Evolutionary conservation across 2,797 vertebrate genomes (phyloP).

Genomic region (Columba guinea): DNA sequence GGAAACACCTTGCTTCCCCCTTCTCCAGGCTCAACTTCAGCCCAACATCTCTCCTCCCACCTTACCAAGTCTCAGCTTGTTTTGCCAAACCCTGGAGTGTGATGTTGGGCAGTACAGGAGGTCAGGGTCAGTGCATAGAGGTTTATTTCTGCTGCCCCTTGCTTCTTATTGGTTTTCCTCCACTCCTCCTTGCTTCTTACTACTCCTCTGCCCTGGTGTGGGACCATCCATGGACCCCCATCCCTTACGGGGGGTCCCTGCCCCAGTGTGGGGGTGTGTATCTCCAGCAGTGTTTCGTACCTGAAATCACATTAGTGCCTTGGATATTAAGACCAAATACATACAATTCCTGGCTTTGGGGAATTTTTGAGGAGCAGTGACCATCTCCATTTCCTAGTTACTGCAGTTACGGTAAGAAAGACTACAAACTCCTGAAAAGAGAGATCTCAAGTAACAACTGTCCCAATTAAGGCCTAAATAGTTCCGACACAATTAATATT

Average conservation of each 20-base stretch:
- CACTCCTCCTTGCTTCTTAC: background rate
- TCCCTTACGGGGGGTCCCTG: background rate
- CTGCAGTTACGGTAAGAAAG: background rate
- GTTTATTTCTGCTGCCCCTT: background rate
- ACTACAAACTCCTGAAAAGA: background rate
- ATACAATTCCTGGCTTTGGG: background rate
- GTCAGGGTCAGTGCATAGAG: accelerated
- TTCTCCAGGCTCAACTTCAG: background rate
- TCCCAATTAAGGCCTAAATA: background rate
- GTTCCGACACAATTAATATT: background rate
- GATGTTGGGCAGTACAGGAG: accelerated
- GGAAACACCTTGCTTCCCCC: background rate
- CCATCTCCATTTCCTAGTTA: background rate
- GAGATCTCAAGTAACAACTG: background rate
- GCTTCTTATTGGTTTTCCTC: background rate
- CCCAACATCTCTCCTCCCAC: background rate
- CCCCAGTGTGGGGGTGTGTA: background rate
- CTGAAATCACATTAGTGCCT: background rate
- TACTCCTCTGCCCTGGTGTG: background rate
- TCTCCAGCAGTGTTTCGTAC: background rate
- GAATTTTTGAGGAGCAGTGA: background rate
- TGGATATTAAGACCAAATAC: background rate
- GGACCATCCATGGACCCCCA: background rate
- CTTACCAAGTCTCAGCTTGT: background rate
- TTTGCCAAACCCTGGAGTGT: background rate